Conservation (phyloP, 2,797 vertebrate species). For the Chiroxiphia lanceolata region DNA sequence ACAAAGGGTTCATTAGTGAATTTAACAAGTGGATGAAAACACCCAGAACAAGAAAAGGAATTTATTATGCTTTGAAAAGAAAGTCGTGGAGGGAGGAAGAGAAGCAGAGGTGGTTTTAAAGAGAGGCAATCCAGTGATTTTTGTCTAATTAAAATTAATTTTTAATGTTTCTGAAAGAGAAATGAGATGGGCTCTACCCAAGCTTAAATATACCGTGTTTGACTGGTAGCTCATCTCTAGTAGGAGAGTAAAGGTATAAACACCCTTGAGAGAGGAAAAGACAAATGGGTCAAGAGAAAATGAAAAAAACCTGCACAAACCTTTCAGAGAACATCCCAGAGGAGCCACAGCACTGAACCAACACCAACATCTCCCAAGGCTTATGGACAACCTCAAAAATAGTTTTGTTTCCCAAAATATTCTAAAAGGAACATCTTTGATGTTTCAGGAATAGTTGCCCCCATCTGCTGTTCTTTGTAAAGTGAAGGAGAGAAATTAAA, state of each 20-base stretch:
- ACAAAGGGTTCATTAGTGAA: not conserved
- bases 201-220: not conserved
- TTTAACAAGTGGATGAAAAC: slow-evolving; percentile 3
- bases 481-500: not conserved
- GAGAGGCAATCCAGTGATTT: not conserved
- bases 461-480: not conserved
- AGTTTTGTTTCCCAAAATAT: not conserved
- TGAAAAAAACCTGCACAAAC: rapidly evolving
- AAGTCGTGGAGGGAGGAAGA: not conserved
- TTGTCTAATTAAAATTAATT: not conserved
- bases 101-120: not conserved
- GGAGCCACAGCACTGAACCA: not conserved
- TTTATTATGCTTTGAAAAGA: not conserved
- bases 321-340: not conserved
- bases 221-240: not conserved
- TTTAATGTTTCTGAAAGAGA: not conserved
- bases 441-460: not conserved
- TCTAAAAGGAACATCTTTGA: not conserved
- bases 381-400: not conserved
- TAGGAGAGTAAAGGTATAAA: not conserved
- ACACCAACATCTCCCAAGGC: not conserved
- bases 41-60: not conserved
- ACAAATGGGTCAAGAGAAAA: not conserved
- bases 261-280: not conserved
- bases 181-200: not conserved